Base-by-base conservation (phyloP, 2,888 invertebrate genomes). In the Fissipunctia ypsillon region DNA sequence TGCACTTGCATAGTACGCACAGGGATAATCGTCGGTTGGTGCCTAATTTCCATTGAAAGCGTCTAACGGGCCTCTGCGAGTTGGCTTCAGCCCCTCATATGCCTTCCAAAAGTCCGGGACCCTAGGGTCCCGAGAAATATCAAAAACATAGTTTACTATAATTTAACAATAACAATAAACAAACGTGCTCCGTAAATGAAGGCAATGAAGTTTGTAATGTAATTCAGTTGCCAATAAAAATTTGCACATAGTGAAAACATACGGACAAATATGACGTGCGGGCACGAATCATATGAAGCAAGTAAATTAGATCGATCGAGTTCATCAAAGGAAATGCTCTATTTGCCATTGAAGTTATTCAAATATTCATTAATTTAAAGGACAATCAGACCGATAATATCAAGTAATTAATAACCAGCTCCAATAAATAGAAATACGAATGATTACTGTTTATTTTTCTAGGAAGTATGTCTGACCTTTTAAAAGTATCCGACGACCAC, bases 191-290 rank as follows among this genome's bases (percentile, higher is more conserved):
- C 16, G n/a, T 43, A 48, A 74, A 74, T 77, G 74, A 64, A 60
- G 68, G 52, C 50, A 64, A 64, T 31, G 16, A 70, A 63, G 12
- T 52, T 45, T 69, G 31, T 76, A 45, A 43, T 31, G 52, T 38
- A 28, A 66, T 63, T 52, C 31, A 19, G 56, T 63, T 50, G 14
- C 31, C 61, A 52, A 69, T 67, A 28, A 64, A 22, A 43, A 22
- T 59, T 67, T 76, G 57, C 67, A 56, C 38, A 65, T 2, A n/a
- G 16, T 68, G 70, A 14, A 69, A 78, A 74, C 57, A 69, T 31
- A 78, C 68, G 56, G 19, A 43, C 22, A n/a, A 14, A 12, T 28
- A 67, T 28, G 12, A 35, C 14, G 25, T 9, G 9, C 14, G 45
- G 63, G 31, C 16, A 14, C 9, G 22, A 45, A 22, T 31, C 14